Percentiles rank a stretch among this genome's conserved stretches.
phyloP scores from a whole-genome alignment of 37 sponge, comb jelly and placozoan species.

The Geodia barretti region DNA sequence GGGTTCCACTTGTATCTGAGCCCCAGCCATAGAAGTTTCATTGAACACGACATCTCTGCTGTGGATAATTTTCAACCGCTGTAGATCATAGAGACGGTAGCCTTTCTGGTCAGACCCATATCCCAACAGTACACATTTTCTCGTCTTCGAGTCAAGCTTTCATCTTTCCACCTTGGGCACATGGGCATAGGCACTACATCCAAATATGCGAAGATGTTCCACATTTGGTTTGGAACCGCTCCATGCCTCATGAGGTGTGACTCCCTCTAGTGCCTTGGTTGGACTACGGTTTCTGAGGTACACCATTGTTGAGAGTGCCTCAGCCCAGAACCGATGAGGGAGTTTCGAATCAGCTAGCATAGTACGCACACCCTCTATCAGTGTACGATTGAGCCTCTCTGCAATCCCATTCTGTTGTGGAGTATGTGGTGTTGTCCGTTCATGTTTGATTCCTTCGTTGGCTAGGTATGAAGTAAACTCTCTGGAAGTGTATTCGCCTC shows the following conservation, averaged over 20 bases:
- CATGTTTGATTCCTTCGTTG: conserved; percentile 24
- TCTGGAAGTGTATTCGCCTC: conserved; percentile 53
- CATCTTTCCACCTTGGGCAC: conserved; percentile 9
- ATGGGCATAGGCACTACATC: conserved; percentile 9
- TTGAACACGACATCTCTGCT: conserved; percentile 2
- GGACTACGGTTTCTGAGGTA: conserved; percentile 39
- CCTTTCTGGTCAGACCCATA: conserved; percentile 24
- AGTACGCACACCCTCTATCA: conserved; percentile 29
- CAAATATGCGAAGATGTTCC: conserved; percentile 13
- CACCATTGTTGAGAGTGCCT: conserved; percentile 11
- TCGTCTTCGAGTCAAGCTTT: conserved; percentile 23
- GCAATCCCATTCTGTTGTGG: conserved; percentile 38
- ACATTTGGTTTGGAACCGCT: conserved; percentile 7
- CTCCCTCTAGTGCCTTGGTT: conserved; percentile 16
- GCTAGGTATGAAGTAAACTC: conserved; percentile 31
- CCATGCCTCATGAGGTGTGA: conserved; percentile 36
- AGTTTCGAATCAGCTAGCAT: conserved; percentile 34
- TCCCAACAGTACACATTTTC: conserved; percentile 24
- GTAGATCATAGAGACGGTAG: conserved; percentile 42
- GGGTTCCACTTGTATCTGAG: not conserved
- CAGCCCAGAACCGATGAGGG: conserved; percentile 32
- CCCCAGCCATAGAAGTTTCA: not conserved
- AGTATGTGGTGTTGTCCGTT: conserved; percentile 23
- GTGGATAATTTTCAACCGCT: conserved; percentile 4
- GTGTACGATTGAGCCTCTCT: conserved; percentile 42